These are phyloP conservation scores for Lethenteron reissneri DNA, from an alignment of 2,113 vertebrate species.

Conservation along the genomic window DNA sequence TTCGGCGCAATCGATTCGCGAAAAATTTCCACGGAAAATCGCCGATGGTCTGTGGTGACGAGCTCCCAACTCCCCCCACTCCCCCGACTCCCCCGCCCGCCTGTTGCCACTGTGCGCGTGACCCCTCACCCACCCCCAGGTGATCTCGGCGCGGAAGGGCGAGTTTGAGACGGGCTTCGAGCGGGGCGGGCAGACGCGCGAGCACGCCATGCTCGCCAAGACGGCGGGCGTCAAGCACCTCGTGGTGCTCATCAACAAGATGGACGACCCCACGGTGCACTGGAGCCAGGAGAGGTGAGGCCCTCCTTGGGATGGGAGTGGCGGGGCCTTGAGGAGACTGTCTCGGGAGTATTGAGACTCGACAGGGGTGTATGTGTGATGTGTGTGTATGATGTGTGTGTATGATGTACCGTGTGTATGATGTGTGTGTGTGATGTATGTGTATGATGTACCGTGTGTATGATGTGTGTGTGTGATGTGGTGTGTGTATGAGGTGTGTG, in stretches of 20 bases:
- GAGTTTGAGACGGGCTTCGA: constrained; percentile 99
- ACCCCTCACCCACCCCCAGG: constrained; percentile 23
- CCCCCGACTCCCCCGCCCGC: too few relatives aligned
- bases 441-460: too few relatives aligned
- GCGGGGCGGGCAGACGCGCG: constrained; percentile 90
- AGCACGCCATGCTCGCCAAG: constrained; percentile 96
- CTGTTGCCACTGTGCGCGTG: neutral
- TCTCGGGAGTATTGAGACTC: too few relatives aligned
- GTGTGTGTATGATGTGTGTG: neutral
- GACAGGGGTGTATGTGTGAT: neutral
- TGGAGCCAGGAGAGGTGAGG: constrained; percentile 84
- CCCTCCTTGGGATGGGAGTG: neutral
- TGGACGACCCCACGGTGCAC: constrained; percentile 95
- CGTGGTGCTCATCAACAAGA: constrained; percentile 96
- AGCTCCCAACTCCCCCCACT: too few relatives aligned
- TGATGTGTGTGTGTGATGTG: too few relatives aligned
- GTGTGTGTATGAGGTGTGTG: too few relatives aligned
- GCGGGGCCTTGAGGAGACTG: too few relatives aligned
- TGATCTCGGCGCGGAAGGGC: constrained; percentile 94
- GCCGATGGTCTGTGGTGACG: too few relatives aligned
- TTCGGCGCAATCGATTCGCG: too few relatives aligned
- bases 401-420: neutral
- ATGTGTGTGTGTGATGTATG: too few relatives aligned
- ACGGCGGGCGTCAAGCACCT: constrained; percentile 94
- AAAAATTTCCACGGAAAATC: too few relatives aligned